phyloP scores from a whole-genome alignment of 1,140 invertebrate species.

The Procambarus virginalis region DNA sequence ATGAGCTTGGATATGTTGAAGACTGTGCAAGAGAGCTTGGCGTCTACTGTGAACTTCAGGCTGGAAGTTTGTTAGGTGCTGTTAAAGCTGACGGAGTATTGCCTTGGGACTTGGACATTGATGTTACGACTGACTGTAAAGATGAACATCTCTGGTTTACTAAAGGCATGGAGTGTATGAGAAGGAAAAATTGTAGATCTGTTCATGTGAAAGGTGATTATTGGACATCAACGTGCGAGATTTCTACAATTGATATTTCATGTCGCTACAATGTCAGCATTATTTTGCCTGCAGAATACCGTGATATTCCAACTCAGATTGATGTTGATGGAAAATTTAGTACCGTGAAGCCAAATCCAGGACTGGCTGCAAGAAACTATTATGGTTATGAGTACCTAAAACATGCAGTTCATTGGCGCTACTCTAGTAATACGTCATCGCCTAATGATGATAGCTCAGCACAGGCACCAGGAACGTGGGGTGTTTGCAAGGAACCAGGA shows the following conservation, averaged over 20 bases:
- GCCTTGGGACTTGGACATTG: slow-evolving; percentile 73
- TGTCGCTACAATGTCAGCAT: slow-evolving; percentile 22
- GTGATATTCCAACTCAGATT: slow-evolving; percentile 70
- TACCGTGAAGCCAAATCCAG: slow-evolving; percentile 71
- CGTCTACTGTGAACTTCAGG: slow-evolving; percentile 72
- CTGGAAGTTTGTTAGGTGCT: slow-evolving; percentile 72
- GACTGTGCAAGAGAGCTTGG: slow-evolving; percentile 57
- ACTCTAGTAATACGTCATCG: not conserved
- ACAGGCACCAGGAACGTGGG: slow-evolving; percentile 57
- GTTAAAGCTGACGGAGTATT: slow-evolving; percentile 72
- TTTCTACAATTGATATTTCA: slow-evolving; percentile 17
- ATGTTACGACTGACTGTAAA: slow-evolving; percentile 68
- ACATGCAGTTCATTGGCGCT: slow-evolving; percentile 69
- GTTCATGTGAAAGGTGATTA: slow-evolving; percentile 33
- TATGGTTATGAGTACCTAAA: slow-evolving; percentile 72
- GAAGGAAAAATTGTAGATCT: slow-evolving; percentile 32
- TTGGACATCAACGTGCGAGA: slow-evolving; percentile 47
- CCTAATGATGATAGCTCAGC: slow-evolving; percentile 1
- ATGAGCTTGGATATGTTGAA: slow-evolving; percentile 58
- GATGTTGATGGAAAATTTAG: slow-evolving; percentile 71
- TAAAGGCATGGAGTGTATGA: slow-evolving; percentile 25
- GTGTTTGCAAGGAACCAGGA: slow-evolving; percentile 64
- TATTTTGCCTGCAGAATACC: slow-evolving; percentile 55
- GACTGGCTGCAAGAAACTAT: slow-evolving; percentile 72
- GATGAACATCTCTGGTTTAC: slow-evolving; percentile 53